A percentile compares a stretch with the other conserved stretches of the same genome.
These are phyloP conservation scores for Melipona bicolor DNA, from an alignment of 2,888 invertebrate genomes.

Conservation along the genomic window DNA sequence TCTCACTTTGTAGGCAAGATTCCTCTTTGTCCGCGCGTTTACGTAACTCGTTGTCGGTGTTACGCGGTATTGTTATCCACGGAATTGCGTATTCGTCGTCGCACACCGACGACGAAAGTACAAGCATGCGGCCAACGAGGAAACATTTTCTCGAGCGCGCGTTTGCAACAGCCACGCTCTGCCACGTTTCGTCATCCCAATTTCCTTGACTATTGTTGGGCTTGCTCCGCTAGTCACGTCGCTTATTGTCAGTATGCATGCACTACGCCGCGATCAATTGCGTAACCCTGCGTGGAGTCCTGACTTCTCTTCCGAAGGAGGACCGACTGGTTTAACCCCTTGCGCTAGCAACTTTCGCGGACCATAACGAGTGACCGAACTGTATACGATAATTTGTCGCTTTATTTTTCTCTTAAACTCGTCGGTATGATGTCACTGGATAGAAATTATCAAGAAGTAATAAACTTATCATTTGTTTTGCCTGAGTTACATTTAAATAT, in stretches of 20 bases:
- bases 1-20: not conserved
- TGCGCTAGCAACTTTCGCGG: too few relatives aligned
- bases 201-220: conserved; percentile 50
- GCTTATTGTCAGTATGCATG: not conserved
- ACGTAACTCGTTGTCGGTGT: conserved; percentile 11
- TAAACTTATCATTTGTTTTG: too few relatives aligned
- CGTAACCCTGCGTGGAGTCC: conserved; percentile 16
- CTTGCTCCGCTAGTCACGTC: conserved; percentile 6
- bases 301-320: not conserved
- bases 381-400: too few relatives aligned
- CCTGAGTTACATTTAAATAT: too few relatives aligned
- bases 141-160: conserved; percentile 16
- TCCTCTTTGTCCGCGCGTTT: conserved; percentile 13
- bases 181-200: conserved; percentile 5
- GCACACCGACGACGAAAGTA: too few relatives aligned
- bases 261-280: conserved; percentile 30
- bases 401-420: too few relatives aligned
- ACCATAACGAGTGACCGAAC: too few relatives aligned
- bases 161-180: not conserved
- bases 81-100: too few relatives aligned
- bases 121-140: conserved; percentile 2
- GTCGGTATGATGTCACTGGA: too few relatives aligned
- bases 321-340: not conserved
- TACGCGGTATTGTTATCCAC: too few relatives aligned
- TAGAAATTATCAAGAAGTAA: too few relatives aligned